Base-by-base conservation (phyloP, 2,113 vertebrate genomes). In the Procavia capensis region DNA sequence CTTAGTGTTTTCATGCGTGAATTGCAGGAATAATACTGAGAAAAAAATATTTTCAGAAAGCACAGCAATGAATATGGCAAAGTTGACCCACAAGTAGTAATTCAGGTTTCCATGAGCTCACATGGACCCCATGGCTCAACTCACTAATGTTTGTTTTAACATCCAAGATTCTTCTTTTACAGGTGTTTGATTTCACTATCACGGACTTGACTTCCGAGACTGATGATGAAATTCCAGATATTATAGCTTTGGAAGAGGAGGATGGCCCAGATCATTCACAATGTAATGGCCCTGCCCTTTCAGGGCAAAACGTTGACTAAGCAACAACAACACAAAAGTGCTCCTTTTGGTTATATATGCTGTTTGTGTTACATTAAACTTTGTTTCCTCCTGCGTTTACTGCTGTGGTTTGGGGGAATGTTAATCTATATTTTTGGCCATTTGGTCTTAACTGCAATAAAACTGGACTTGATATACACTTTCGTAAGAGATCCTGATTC, bases 111-210 rank as follows among this genome's bases (percentile, higher is more conserved):
- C 27, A 19, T 57, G 59, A 86, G 39, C 25, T 31, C 57, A 59
- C 9, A 11, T 41, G 75, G 70, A 50, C 24, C 64, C 29, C 34
- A 70, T 10, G 0, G 20, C 5, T 81, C 39, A 61, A 29, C 36
- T 80, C 1, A 34, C 76, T 47, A 39, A 47, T 96, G 90, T 91
- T 95, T 72, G 54, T 94, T 97, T 97, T 94, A 95, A 96, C 93
- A 97, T 76, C 91, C 36, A 41, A 83, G 70, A 95, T 98, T 97
- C 89, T 98, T 98, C 96, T 97, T 93, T 97, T 36, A 5, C 97
- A 99, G 98, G 97, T 98, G 83, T 97, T 98, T 95, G 98, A 99
- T 97, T 98, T 99, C 96, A 97, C 96, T 96, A 96, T 97, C 94
- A 97, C 97, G 95, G 99, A 99, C 92, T 97, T 98, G 66, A 97